phyloP scores from a whole-genome alignment of 2,113 vertebrate species.

The Otis tarda region DNA sequence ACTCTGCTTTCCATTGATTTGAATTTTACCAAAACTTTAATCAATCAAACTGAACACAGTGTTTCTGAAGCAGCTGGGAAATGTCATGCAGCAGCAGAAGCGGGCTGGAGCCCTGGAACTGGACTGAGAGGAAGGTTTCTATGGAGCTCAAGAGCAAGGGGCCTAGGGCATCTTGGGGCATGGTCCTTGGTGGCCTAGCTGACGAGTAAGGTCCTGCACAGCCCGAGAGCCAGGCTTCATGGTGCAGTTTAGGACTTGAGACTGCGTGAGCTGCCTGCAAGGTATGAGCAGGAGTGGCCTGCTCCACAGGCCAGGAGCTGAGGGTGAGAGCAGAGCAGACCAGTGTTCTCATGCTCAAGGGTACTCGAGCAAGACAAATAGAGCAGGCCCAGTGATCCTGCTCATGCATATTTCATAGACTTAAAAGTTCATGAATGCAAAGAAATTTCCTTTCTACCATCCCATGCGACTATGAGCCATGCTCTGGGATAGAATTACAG shows the following conservation, averaged over 20 bases:
- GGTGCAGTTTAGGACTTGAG: neutral
- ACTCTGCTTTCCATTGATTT: neutral
- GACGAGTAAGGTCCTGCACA: neutral
- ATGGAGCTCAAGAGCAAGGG: neutral
- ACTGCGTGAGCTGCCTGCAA: neutral
- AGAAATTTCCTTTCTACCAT: neutral
- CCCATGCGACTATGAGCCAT: neutral
- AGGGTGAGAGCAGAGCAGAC: neutral
- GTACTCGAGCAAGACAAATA: neutral
- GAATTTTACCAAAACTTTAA: neutral
- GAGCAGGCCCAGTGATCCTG: neutral
- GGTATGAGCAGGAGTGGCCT: neutral
- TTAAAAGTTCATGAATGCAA: neutral
- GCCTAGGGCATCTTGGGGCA: neutral
- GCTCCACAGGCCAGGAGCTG: neutral
- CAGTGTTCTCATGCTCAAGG: neutral
- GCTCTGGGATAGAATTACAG: neutral
- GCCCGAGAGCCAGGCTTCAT: accelerated
- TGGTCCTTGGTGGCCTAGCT: neutral
- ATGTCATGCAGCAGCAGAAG: neutral
- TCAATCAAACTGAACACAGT: neutral
- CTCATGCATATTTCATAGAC: neutral
- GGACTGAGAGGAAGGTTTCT: neutral
- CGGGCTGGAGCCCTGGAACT: neutral
- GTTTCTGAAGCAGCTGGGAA: neutral